Conservation (phyloP, 1,140 invertebrate genomes). For the Goniozus legneri region DNA sequence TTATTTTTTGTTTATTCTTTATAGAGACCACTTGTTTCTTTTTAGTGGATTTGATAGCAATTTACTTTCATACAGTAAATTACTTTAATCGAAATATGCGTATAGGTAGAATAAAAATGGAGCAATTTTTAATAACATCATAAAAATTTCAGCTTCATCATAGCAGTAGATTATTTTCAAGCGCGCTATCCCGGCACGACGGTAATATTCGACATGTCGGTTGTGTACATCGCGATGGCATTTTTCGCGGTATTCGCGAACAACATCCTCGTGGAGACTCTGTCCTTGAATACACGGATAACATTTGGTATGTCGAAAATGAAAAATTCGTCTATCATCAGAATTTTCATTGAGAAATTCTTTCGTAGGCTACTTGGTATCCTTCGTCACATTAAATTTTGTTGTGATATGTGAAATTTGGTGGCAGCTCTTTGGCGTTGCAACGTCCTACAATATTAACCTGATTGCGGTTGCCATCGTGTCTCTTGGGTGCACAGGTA, state of each 20-base stretch:
- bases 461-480: slow-evolving; percentile 79
- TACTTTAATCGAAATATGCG: too few species aligned
- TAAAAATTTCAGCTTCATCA: slow-evolving; percentile 82
- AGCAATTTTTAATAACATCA: too few species aligned
- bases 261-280: slow-evolving; percentile 79
- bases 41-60: too few species aligned
- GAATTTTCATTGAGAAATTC: slow-evolving; percentile 1
- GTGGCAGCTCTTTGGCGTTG: slow-evolving; percentile 71
- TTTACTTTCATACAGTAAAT: too few species aligned
- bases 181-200: slow-evolving; percentile 75
- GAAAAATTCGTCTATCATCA: not conserved
- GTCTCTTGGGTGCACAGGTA: slow-evolving; percentile 84
- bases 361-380: slow-evolving; percentile 74
- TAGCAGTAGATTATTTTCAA: slow-evolving; percentile 88
- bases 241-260: slow-evolving; percentile 83
- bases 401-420: slow-evolving; percentile 82
- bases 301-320: slow-evolving; percentile 67
- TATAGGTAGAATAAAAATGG: too few species aligned
- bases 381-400: slow-evolving; percentile 76
- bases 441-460: slow-evolving; percentile 76
- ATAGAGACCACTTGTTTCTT: too few species aligned
- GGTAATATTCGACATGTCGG: slow-evolving; percentile 88
- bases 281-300: slow-evolving; percentile 78
- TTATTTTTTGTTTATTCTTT: slow-evolving; percentile 10
- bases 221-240: slow-evolving; percentile 83